phyloP scores from a whole-genome alignment of 2,888 invertebrate genomes.

The Adela reaumurella region DNA sequence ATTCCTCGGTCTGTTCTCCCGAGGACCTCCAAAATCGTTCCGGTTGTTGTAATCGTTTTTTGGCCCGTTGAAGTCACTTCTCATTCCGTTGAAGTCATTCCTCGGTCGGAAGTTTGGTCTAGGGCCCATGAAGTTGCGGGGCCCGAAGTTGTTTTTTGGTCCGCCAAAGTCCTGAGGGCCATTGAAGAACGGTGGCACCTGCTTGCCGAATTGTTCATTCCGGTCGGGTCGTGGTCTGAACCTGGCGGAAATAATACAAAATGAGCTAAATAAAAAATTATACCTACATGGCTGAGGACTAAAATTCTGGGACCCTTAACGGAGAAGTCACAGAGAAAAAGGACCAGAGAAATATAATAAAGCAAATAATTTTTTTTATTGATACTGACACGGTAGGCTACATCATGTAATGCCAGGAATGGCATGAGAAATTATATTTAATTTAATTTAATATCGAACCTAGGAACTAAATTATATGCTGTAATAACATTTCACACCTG shows the following conservation, averaged over 20 bases:
- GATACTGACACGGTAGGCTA: no score
- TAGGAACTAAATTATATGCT: no score
- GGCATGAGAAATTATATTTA: no score
- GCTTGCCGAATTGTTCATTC: constrained; percentile 62
- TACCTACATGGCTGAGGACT: constrained; percentile 5
- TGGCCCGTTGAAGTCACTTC: constrained; percentile 36
- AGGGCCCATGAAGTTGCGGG: constrained; percentile 30
- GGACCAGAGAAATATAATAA: constrained; percentile 5
- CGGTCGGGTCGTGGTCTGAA: constrained; percentile 62
- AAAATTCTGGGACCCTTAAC: constrained; percentile 14
- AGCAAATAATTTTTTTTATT: no score
- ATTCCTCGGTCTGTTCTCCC: constrained; percentile 40
- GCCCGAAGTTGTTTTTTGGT: constrained; percentile 42
- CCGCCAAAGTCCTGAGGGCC: constrained; percentile 42
- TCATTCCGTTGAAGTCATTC: constrained; percentile 46
- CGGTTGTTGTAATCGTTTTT: constrained; percentile 38
- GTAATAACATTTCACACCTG: no score
- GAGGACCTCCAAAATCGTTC: constrained; percentile 48
- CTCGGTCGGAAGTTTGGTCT: constrained; percentile 43
- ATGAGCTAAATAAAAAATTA: no score
- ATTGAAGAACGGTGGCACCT: constrained; percentile 44
- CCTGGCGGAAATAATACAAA: constrained; percentile 20
- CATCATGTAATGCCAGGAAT: no score
- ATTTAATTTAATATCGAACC: constrained; percentile 15
- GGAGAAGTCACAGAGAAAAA: constrained; percentile 17